These are phyloP conservation scores for Pseudopipra pipra DNA, from an alignment of 2,113 vertebrate species.

Conservation along the genomic window DNA sequence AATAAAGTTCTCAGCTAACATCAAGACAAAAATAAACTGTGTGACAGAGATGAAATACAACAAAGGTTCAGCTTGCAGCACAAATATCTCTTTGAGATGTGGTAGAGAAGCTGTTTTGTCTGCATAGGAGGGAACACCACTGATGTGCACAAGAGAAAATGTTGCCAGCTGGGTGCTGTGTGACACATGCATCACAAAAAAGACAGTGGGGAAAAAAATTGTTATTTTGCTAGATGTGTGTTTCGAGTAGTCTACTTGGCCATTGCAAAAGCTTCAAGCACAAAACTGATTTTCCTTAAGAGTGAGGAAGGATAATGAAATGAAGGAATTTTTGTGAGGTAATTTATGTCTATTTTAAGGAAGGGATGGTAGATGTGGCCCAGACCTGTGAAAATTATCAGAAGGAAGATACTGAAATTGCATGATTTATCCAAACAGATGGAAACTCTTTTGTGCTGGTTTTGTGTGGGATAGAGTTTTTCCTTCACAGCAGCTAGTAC, in stretches of 20 bases:
- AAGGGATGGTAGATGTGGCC: neutral
- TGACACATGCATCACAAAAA: neutral
- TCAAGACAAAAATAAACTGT: neutral
- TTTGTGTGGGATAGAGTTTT: neutral
- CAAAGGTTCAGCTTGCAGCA: neutral
- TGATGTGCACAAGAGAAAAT: neutral
- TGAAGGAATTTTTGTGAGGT: neutral
- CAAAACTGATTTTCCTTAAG: neutral
- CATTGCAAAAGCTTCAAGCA: neutral
- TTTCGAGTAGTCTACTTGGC: neutral
- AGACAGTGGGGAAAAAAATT: accelerated
- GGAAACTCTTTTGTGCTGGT: neutral
- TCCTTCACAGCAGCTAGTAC: neutral
- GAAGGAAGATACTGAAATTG: neutral
- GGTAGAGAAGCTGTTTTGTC: neutral
- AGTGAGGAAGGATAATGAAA: accelerated
- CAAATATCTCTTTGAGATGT: neutral
- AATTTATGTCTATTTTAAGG: neutral
- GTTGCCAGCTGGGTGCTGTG: neutral
- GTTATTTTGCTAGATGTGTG: neutral
- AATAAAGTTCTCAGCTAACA: neutral
- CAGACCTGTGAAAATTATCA: neutral
- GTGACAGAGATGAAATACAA: neutral
- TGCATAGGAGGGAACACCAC: neutral
- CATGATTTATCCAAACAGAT: neutral